Conservation (phyloP, 2,113 vertebrate species). For the Bos indicus region DNA sequence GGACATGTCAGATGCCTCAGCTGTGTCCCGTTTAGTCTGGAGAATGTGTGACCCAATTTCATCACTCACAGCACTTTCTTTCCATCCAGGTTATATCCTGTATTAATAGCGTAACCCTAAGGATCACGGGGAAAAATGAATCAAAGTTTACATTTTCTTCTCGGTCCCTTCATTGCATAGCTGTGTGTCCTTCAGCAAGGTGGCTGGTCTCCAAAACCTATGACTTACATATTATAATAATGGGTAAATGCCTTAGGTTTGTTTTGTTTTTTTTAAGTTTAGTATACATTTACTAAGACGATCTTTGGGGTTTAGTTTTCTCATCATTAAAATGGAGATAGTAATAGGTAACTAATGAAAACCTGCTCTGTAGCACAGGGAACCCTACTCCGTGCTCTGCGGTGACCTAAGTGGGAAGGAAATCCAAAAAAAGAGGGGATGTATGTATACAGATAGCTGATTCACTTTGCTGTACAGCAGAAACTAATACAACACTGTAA, state of each 20-base stretch:
- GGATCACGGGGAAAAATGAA: background rate
- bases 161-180: background rate
- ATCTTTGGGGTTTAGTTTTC: background rate
- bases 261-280: background rate
- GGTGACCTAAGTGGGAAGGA: background rate
- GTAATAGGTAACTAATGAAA: background rate
- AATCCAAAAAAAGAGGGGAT: background rate
- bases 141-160: background rate
- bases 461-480: background rate
- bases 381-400: fast-evolving
- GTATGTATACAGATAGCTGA: background rate
- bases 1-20: fast-evolving
- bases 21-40: too few species aligned
- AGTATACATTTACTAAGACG: background rate
- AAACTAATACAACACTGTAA: background rate
- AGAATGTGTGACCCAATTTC: background rate
- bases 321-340: background rate
- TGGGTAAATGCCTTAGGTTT: background rate
- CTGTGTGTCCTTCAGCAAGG: background rate
- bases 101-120: background rate
- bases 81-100: background rate
- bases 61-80: background rate
- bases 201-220: background rate
- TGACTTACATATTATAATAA: background rate
- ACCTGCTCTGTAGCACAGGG: background rate